Evolutionary conservation across 2,113 vertebrate species (phyloP).

Genomic region (Harpagus bidentatus): DNA sequence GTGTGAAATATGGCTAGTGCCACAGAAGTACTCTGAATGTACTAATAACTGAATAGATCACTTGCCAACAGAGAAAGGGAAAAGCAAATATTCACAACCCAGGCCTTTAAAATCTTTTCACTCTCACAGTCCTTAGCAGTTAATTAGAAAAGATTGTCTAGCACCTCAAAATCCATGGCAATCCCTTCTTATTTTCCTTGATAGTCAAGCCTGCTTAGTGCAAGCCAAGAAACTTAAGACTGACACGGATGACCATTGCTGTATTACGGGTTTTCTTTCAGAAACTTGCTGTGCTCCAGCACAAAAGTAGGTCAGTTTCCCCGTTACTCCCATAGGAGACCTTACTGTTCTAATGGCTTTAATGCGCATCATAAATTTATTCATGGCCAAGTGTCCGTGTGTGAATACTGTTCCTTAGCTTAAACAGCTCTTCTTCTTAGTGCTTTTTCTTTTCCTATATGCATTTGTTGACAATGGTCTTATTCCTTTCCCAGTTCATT

Average conservation of each 20-base stretch:
- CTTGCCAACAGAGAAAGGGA: background rate
- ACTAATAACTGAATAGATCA: background rate
- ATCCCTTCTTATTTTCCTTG: background rate
- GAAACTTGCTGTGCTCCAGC: background rate
- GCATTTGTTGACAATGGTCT: background rate
- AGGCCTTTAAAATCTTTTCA: background rate
- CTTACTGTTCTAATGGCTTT: background rate
- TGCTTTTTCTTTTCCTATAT: background rate
- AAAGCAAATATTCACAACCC: background rate
- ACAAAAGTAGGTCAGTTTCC: background rate
- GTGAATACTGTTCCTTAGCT: background rate
- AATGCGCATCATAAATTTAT: background rate
- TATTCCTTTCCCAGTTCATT: background rate
- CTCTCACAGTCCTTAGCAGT: background rate
- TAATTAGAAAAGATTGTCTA: background rate
- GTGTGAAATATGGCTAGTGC: background rate
- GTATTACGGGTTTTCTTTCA: background rate
- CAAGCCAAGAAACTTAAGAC: background rate
- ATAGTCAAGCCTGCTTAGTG: background rate
- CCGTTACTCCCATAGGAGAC: background rate
- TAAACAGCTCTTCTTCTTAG: background rate
- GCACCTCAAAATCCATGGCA: background rate
- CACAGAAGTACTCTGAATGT: background rate
- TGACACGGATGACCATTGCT: background rate
- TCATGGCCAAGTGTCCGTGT: background rate